Evolutionary conservation across 1,140 invertebrate species (phyloP).

Genomic region (Drosophila kurseongensis): DNA sequence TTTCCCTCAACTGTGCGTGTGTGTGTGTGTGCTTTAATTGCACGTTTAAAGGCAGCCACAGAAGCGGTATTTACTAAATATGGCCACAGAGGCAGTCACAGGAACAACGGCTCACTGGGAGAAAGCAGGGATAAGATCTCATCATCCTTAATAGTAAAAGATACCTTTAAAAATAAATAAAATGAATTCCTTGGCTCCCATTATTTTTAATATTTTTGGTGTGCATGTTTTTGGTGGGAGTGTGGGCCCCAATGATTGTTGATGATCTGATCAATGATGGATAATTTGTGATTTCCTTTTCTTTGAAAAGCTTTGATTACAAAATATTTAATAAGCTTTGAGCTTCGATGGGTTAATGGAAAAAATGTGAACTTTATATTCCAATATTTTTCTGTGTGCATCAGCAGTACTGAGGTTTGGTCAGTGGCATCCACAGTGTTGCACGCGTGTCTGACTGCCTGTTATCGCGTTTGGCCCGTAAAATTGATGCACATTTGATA

Average conservation of each 20-base stretch:
- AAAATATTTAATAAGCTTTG: too few relatives aligned
- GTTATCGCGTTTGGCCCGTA: slow-evolving; percentile 67
- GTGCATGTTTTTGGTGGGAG: too few relatives aligned
- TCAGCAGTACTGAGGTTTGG: slow-evolving; percentile 1
- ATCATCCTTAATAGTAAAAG: neutral
- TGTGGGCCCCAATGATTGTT: too few relatives aligned
- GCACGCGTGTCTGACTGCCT: slow-evolving; percentile 73
- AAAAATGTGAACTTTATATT: too few relatives aligned
- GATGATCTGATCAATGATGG: too few relatives aligned
- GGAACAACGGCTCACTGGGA: slow-evolving; percentile 7
- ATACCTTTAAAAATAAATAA: too few relatives aligned
- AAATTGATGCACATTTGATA: slow-evolving; percentile 80
- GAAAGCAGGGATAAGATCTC: neutral
- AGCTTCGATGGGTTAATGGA: too few relatives aligned
- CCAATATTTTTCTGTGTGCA: slow-evolving; percentile 11
- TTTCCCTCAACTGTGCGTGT: slow-evolving; percentile 20
- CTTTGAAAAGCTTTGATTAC: too few relatives aligned
- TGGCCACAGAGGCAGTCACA: slow-evolving; percentile 55
- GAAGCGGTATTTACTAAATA: slow-evolving; percentile 83
- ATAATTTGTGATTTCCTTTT: too few relatives aligned
- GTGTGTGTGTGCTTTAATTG: slow-evolving; percentile 71
- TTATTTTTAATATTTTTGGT: too few relatives aligned
- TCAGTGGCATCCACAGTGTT: slow-evolving; percentile 51
- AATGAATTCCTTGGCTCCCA: too few relatives aligned
- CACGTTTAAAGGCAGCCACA: slow-evolving; percentile 81